Base-by-base conservation (phyloP, 2,113 vertebrate species). In the Callospermophilus lateralis region DNA sequence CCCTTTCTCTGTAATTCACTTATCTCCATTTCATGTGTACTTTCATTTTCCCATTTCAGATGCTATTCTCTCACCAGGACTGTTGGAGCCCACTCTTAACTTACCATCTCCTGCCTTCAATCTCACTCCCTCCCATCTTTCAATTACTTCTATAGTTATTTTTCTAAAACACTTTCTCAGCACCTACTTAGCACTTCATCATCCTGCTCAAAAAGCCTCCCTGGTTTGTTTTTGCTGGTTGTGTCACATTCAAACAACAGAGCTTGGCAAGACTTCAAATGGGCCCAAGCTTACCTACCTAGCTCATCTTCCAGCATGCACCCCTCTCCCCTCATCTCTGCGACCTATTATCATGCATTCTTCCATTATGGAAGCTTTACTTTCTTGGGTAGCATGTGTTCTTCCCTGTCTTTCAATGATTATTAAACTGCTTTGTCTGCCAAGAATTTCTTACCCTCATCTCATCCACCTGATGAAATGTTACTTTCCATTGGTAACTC, bases 121-220 rank as follows among this genome's bases (percentile, higher is more conserved):
- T 78, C 87, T 68, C 26, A 26, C 22, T 74, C 70, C 3, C 32
- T 73, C 39, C 70, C 65, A 58, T 76, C 72, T 73, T 83, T 72
- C 81, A 45, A 88, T n/a, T 78, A 51, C 81, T 81, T 37, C n/a
- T 26, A 10, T 32, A 61, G 34, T 51, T 42, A 80, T 88, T 80
- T 94, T 88, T 58, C 84, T 80, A 73, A 79, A 95, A 58, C 70
- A 89, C 26, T 58, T 90, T 80, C 55, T 55, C 20, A 55, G 53
- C 17, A 19, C 53, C 53, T 55, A 20, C 67, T 7, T 53, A 90
- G 65, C 26, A 39, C 22, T 93, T 94, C 63, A 17, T 48, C 37
- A 20, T 48, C 42, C 79, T 91, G 37, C 55, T 95, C 65, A 79
- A 26, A 95, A 78, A 78, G 11, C 42, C 67, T 39, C 32, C 22